Percentiles rank a stretch among this genome's conserved stretches.
These are phyloP conservation scores for Pedicia rivosa DNA, from an alignment of 2,888 invertebrate species.

Conservation along the genomic window DNA sequence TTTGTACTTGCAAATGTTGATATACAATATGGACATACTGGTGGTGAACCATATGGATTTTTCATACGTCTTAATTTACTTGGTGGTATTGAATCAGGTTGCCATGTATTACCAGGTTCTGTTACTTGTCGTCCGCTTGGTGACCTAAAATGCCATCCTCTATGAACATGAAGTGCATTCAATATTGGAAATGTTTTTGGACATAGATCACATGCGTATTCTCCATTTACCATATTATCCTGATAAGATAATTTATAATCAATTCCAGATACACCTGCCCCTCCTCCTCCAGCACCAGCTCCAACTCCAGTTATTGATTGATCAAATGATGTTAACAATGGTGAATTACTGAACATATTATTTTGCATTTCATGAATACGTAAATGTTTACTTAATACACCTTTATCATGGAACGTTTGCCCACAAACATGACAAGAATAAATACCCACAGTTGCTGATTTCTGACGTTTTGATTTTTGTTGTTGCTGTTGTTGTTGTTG, in stretches of 20 bases:
- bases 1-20: conserved; percentile 30
- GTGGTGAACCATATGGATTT: conserved; percentile 3
- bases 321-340: conserved; percentile 29
- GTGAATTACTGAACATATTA: conserved; percentile 24
- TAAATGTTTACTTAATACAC: conserved; percentile 27
- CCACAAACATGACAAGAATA: conserved; percentile 24
- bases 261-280: background rate
- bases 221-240: conserved; percentile 19
- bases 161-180: conserved; percentile 31
- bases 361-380: conserved; percentile 26
- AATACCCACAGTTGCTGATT: background rate
- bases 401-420: conserved; percentile 27
- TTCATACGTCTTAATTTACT: conserved; percentile 8
- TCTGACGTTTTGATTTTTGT: too few species aligned
- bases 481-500: too few species aligned
- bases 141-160: conserved; percentile 31
- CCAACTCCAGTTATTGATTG: conserved; percentile 17
- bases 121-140: conserved; percentile 18
- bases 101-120: conserved; percentile 12
- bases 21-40: conserved; percentile 27
- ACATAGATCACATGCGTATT: conserved; percentile 30
- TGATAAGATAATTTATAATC: conserved; percentile 6
- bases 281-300: background rate
- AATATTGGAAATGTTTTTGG: conserved; percentile 29
- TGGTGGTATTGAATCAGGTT: conserved; percentile 9